Evolutionary conservation across 2,888 invertebrate species (phyloP).

Genomic region (Euphydryas editha): DNA sequence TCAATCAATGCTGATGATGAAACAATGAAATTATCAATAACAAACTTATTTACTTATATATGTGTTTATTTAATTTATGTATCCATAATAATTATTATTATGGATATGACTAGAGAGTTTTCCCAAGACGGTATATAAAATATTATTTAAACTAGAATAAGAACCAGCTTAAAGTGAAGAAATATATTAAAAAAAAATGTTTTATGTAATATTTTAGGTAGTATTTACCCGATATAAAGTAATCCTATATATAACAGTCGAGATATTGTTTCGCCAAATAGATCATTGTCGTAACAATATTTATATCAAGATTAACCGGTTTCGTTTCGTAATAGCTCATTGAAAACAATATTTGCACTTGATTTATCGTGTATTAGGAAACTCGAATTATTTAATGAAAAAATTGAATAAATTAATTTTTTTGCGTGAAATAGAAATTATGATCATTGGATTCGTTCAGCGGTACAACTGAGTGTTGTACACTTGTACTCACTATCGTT

Average conservation of each 20-base stretch:
- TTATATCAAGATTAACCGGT: conserved; percentile 22
- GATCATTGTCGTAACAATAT: conserved; percentile 7
- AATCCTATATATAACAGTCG: background rate
- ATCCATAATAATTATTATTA: too few species aligned
- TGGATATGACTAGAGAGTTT: too few species aligned
- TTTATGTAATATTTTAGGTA: background rate
- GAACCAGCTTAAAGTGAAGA: background rate
- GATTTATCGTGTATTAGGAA: conserved; percentile 19
- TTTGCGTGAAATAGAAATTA: background rate
- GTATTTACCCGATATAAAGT: background rate
- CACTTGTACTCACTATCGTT: too few species aligned
- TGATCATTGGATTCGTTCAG: too few species aligned
- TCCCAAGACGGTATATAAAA: too few species aligned
- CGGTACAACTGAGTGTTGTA: too few species aligned
- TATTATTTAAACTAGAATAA: background rate
- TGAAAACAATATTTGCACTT: conserved; percentile 29
- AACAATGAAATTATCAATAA: too few species aligned
- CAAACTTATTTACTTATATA: too few species aligned
- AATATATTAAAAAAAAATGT: background rate
- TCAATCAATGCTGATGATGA: too few species aligned
- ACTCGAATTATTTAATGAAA: background rate
- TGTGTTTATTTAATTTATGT: too few species aligned
- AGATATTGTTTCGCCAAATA: conserved; percentile 27
- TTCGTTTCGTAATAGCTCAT: conserved; percentile 19
- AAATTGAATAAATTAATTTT: background rate